A percentile compares a stretch with the other conserved stretches of the same genome.
Evolutionary conservation across 2,888 invertebrate genomes (phyloP).

Genomic region (Pantelozetes paolii): DNA sequence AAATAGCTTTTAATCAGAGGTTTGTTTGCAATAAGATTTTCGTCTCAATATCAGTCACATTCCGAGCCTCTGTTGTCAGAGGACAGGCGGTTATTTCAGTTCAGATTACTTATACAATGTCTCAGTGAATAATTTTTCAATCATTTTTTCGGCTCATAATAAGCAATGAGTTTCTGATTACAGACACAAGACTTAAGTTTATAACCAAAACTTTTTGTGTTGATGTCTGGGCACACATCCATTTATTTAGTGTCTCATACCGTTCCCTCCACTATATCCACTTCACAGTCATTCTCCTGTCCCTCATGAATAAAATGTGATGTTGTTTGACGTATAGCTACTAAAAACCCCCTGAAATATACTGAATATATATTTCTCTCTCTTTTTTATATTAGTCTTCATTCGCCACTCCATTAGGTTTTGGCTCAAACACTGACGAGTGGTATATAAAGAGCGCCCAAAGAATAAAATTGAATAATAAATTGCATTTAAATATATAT

Average conservation of each 20-base stretch:
- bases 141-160: constrained; percentile 25
- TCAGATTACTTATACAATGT: not conserved
- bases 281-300: not conserved
- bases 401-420: constrained; percentile 5
- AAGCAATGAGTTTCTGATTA: constrained; percentile 15
- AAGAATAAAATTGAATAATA: not conserved
- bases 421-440: not conserved
- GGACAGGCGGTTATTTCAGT: not conserved
- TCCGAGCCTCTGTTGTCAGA: not conserved
- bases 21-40: no score
- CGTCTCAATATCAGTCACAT: no score
- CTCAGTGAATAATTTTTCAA: constrained; percentile 10
- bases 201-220: not conserved
- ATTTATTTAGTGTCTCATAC: constrained; percentile 12
- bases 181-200: not conserved
- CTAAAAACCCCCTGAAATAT: not conserved
- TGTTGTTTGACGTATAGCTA: constrained; percentile 19
- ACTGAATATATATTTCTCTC: not conserved
- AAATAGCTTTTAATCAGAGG: no score
- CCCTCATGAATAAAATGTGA: constrained; percentile 25
- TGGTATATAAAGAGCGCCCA: not conserved
- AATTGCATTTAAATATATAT: constrained; percentile 5
- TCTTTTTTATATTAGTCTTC: not conserved
- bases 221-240: constrained; percentile 5
- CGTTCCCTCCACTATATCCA: not conserved